These are phyloP conservation scores for Xylophagus ater DNA, from an alignment of 2,888 invertebrate genomes.

Conservation along the genomic window DNA sequence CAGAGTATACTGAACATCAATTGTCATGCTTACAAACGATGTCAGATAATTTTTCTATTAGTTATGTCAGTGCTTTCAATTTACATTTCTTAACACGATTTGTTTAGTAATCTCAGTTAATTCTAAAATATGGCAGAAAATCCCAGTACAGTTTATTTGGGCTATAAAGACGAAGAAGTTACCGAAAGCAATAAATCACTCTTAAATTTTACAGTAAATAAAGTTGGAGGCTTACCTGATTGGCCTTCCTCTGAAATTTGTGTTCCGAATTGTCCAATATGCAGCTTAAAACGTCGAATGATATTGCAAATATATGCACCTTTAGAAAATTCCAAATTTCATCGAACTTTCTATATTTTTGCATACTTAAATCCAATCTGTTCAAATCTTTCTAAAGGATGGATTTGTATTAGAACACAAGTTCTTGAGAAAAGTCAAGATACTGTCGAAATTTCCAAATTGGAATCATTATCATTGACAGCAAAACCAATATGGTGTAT, in stretches of 20 bases:
- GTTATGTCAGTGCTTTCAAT: too few relatives aligned
- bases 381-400: slow-evolving; percentile 71
- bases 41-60: too few relatives aligned
- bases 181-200: slow-evolving; percentile 56
- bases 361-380: slow-evolving; percentile 76
- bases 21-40: too few relatives aligned
- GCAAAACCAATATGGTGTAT: slow-evolving; percentile 56
- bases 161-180: slow-evolving; percentile 68
- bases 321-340: slow-evolving; percentile 63
- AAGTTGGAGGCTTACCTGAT: slow-evolving; percentile 71
- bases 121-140: slow-evolving; percentile 45
- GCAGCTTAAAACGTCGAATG: slow-evolving; percentile 60
- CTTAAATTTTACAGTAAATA: slow-evolving; percentile 61
- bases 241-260: slow-evolving; percentile 45
- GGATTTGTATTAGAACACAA: slow-evolving; percentile 68
- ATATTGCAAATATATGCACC: slow-evolving; percentile 81
- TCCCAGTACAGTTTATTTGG: slow-evolving; percentile 55
- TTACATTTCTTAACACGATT: too few relatives aligned
- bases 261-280: slow-evolving; percentile 57
- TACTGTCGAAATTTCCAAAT: slow-evolving; percentile 21
- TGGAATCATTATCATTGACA: slow-evolving; percentile 27
- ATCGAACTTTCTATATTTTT: slow-evolving; percentile 79
- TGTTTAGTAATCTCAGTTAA: too few relatives aligned
- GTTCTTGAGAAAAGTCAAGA: slow-evolving; percentile 44
- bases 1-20: too few relatives aligned